Evolutionary conservation across 2,113 vertebrate genomes (phyloP).

Genomic region (Lasiurus borealis): DNA sequence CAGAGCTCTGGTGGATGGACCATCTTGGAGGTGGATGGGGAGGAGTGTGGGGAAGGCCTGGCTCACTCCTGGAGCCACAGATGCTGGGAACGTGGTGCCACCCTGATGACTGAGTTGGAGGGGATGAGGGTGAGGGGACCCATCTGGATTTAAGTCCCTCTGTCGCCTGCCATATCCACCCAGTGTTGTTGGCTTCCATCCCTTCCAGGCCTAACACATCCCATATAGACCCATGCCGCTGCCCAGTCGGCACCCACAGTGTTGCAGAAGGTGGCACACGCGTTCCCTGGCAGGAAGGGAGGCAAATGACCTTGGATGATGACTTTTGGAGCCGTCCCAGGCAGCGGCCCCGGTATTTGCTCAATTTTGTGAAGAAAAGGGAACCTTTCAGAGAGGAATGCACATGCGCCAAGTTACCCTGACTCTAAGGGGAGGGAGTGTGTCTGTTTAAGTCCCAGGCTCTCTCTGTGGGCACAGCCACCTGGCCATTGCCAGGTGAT

Average conservation of each 20-base stretch:
- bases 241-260: too few relatives aligned
- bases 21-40: fast-evolving
- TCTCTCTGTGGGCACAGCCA: neutral
- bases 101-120: neutral
- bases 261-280: fast-evolving
- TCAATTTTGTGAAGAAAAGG: neutral
- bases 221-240: neutral
- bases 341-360: neutral
- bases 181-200: neutral
- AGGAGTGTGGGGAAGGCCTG: neutral
- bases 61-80: neutral
- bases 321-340: neutral
- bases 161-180: neutral
- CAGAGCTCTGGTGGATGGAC: neutral
- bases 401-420: neutral
- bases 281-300: neutral
- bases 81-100: neutral
- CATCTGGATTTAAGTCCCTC: neutral
- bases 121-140: neutral
- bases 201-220: neutral
- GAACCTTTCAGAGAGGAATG: neutral
- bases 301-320: neutral
- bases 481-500: neutral
- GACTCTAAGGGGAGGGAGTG: neutral
- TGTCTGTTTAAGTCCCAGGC: too few relatives aligned